Evolutionary conservation across 2,888 invertebrate species (phyloP).

Genomic region (Syrista parreyssii): DNA sequence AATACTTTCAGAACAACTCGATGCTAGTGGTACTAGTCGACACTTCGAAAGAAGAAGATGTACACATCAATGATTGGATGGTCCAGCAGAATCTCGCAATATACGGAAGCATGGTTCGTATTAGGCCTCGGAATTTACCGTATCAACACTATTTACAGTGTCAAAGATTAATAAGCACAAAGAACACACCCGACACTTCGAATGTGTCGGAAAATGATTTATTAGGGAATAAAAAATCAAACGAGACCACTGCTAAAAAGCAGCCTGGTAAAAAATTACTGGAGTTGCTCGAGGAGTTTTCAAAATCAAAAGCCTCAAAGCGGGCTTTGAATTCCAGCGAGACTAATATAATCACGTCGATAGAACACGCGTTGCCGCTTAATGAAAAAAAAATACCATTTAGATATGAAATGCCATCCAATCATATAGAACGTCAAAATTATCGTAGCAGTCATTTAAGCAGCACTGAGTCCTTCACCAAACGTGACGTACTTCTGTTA

Average conservation of each 20-base stretch:
- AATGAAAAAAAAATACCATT: background rate
- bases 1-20: conserved; percentile 48
- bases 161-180: background rate
- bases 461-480: background rate
- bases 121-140: conserved; percentile 39
- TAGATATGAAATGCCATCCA: background rate
- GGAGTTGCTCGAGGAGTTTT: background rate
- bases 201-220: background rate
- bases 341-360: background rate
- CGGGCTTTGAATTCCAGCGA: background rate
- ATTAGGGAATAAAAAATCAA: background rate
- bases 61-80: conserved; percentile 56
- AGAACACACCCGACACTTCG: background rate
- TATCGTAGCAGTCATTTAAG: background rate
- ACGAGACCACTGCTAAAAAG: background rate
- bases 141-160: conserved; percentile 27
- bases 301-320: background rate
- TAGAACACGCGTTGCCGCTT: background rate
- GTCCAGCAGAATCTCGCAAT: conserved; percentile 44
- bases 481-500: background rate
- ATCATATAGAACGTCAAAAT: background rate
- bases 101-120: conserved; percentile 58
- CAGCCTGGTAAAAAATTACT: background rate
- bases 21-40: conserved; percentile 52
- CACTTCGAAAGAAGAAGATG: conserved; percentile 46